A percentile compares a stretch with the other conserved stretches of the same genome.
phyloP scores from a whole-genome alignment of 2,797 vertebrate genomes.

The Poecile montanus region DNA sequence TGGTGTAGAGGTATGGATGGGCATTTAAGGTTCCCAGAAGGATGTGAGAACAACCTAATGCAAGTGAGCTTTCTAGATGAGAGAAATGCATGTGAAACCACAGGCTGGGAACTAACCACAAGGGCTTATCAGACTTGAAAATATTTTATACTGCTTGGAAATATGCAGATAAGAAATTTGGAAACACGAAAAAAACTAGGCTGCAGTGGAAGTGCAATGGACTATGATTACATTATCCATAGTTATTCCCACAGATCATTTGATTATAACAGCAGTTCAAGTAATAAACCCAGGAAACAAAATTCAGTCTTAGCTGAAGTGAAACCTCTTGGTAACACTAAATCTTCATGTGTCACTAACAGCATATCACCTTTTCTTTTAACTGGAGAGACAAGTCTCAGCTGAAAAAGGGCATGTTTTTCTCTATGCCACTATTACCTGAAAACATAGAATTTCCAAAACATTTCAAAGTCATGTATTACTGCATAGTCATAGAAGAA shows the following conservation, averaged over 20 bases:
- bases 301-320: background rate
- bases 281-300: background rate
- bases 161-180: background rate
- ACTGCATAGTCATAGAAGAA: background rate
- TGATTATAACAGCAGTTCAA: background rate
- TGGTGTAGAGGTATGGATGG: background rate
- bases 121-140: background rate
- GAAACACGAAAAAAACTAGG: background rate
- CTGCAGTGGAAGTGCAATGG: background rate
- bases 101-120: background rate
- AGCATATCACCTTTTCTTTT: background rate
- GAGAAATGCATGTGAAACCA: background rate
- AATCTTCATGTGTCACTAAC: background rate
- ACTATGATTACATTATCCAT: background rate
- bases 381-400: background rate
- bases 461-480: background rate
- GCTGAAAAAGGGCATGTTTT: background rate
- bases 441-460: background rate
- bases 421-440: background rate
- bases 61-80: background rate
- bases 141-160: background rate
- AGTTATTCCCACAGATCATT: background rate
- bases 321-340: background rate
- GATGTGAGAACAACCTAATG: background rate
- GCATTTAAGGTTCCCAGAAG: background rate